Base-by-base conservation (phyloP, 1,140 invertebrate species). In the Microvelia longipes region DNA sequence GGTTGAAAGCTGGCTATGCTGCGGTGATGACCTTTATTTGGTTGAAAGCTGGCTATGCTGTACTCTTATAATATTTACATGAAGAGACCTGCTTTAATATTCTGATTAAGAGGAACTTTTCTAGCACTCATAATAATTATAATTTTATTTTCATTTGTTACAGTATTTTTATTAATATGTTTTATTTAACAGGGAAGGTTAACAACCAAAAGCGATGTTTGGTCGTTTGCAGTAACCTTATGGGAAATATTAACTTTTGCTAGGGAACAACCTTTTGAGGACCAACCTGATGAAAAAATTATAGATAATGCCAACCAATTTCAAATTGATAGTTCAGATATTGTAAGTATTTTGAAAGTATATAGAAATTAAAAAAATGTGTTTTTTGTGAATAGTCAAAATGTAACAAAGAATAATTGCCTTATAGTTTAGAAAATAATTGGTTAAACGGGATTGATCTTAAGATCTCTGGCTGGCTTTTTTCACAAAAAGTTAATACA, bases 241-340 rank as follows among this genome's bases (percentile, higher is more conserved):
- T 95, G 92, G 92, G 93, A 94, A 81, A 89, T 94, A 66, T 80
- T 95, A 73, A 92, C 90, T 15, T 91, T 92, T 78, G 90, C 90
- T 11, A 80, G 89, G 63, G 87, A 92, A 72, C 90, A 90, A 75
- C 91, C 91, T n/a, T 92, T 87, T 77, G 86, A 90, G 74, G 86
- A 89, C 73, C 81, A 90, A 73, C 85, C 83, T 60, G 90, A 93
- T 81, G 85, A 90, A 75, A 88, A 88, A 75, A 87, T 93, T 69
- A 85, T 93, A 64, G 88, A 90, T 76, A 92, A 90, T 78, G 83
- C 88, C 70, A 85, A 85, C 69, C 83, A 84, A 75, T 87, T 87
- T 77, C 88, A 88, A 78, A 84, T 88, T 73, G 83, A 88, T 74
- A 82, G 86, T 74, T 84, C 82, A 66, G 83, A 84, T 73, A 82